Evolutionary conservation across 1,140 invertebrate species (phyloP).

Genomic region (Trichonephila clavata): DNA sequence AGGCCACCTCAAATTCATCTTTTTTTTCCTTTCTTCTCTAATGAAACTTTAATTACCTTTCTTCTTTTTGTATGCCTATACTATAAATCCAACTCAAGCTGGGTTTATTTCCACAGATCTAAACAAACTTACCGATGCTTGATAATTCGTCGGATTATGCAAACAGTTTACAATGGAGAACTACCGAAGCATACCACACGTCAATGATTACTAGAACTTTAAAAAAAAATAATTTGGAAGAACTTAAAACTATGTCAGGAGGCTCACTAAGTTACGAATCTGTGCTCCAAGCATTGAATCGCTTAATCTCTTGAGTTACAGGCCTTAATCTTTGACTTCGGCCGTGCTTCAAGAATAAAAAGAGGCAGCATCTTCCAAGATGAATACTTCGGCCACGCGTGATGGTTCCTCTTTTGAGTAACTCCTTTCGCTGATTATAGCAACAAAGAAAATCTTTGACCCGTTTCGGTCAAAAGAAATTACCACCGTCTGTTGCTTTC

Average conservation of each 20-base stretch:
- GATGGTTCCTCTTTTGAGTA: slow-evolving; percentile 30
- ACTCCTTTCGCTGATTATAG: slow-evolving; percentile 58
- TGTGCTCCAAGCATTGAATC: background rate
- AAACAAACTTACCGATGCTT: slow-evolving; percentile 1
- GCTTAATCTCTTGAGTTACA: slow-evolving; percentile 52
- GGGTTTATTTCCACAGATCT: slow-evolving; percentile 10
- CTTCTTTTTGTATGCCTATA: background rate
- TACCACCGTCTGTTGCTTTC: slow-evolving; percentile 39
- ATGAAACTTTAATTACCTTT: slow-evolving; percentile 21
- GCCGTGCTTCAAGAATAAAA: background rate
- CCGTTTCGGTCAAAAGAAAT: slow-evolving; percentile 59
- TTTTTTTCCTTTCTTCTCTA: background rate
- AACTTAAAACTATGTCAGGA: slow-evolving; percentile 37
- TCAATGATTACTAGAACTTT: background rate
- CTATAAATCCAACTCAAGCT: background rate
- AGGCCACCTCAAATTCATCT: background rate
- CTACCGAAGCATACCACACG: background rate
- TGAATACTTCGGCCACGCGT: slow-evolving; percentile 37
- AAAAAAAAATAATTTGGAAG: slow-evolving; percentile 20
- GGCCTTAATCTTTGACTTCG: slow-evolving; percentile 66
- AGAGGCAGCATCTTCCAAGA: background rate
- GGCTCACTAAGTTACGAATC: background rate
- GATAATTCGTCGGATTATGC: slow-evolving; percentile 34
- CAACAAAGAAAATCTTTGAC: slow-evolving; percentile 66
- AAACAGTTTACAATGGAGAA: slow-evolving; percentile 21